Evolutionary conservation across 2,888 invertebrate genomes (phyloP).

Genomic region (Xestia rhomboidea): DNA sequence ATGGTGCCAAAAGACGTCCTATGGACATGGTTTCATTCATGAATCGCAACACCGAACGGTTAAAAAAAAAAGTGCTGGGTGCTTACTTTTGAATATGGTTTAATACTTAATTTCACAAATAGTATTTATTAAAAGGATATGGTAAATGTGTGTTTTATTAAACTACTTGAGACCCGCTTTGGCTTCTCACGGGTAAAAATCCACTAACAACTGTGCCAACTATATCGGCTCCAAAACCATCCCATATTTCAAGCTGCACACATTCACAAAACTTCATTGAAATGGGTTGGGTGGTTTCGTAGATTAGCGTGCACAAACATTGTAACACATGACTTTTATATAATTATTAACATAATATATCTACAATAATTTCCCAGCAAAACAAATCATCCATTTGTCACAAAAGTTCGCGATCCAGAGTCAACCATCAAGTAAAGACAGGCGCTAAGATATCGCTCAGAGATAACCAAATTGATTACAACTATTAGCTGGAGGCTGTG

Average conservation of each 20-base stretch:
- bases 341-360: background rate
- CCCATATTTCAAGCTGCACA: background rate
- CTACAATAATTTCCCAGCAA: background rate
- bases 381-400: conserved; percentile 6
- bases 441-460: conserved; percentile 67
- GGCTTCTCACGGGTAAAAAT: background rate
- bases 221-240: background rate
- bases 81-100: no score
- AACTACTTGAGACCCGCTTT: background rate
- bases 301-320: background rate
- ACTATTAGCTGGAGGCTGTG: conserved; percentile 63
- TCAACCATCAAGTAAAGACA: conserved; percentile 60
- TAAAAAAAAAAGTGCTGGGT: no score
- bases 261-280: background rate
- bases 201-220: background rate
- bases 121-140: background rate
- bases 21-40: background rate
- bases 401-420: conserved; percentile 33
- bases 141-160: background rate
- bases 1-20: background rate
- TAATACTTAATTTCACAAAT: background rate
- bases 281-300: background rate
- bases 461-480: conserved; percentile 74
- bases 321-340: background rate
- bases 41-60: background rate